Base-by-base conservation (phyloP, 2,113 vertebrate genomes). In the Varanus salvator region DNA sequence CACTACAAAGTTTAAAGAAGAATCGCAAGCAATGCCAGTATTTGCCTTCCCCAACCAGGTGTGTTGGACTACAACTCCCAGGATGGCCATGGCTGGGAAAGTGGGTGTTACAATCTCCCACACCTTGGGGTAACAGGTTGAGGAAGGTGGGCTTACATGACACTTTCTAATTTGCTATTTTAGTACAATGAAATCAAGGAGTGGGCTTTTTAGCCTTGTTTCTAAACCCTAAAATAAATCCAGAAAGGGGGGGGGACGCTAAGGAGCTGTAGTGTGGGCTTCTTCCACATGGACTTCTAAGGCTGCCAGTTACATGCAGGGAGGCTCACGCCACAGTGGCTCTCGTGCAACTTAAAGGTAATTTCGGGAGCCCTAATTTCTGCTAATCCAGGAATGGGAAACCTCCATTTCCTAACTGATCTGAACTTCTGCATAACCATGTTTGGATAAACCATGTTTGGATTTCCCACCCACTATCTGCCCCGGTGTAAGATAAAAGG, bases 401-500 rank as follows among this genome's bases (percentile, higher is more conserved):
- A 91, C 9, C 86, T 85, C 71, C 52, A 80, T 77, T 57, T 91
- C 52, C 60, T 0, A 60, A 38, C 60, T 34, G 14, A 34, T 90
- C 91, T 8, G 87, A 85, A 54, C 76, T 90, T 90, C 57, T 75
- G 52, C 64, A 48, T 50, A 68, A 90, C 12, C 1, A 80, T 3
- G 0, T 85, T 68, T 74, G 72, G 8, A 31, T 38, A 75, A 80
- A 85, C 74, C n/a, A n/a, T n/a, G n/a, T n/a, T n/a, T n/a, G n/a
- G n/a, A 80, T 57, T n/a, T 25, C 87, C 76, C 19, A 60, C 68
- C 78, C 19, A 60, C 68, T 75, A 7, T 15, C 15, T 11, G 12
- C 12, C 54, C 38, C 23, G 44, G 75, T 88, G 68, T 87, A 81
- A 3, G 44, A 6, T 15, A 25, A 80, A 50, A 19, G 3, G 1